Evolutionary conservation across 1,140 invertebrate species (phyloP).

Genomic region (Ceratosolen fusciceps): DNA sequence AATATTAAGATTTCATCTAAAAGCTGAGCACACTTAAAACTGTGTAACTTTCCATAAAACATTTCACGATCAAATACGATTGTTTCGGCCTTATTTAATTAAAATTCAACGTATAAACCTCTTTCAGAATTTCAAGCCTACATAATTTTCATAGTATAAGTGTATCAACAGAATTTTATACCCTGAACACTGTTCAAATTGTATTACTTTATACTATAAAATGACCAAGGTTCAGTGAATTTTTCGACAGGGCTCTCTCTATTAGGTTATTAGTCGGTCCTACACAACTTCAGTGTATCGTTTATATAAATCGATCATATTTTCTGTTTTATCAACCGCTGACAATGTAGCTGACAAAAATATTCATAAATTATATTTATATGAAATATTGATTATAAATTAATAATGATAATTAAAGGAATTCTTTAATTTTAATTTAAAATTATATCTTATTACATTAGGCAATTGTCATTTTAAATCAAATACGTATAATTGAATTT

Average conservation of each 20-base stretch:
- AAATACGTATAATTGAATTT: no score
- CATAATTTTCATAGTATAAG: background rate
- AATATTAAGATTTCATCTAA: background rate
- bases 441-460: no score
- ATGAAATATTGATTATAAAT: no score
- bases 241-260: background rate
- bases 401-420: no score
- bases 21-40: background rate
- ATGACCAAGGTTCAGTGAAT: background rate
- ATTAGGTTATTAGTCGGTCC: background rate
- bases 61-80: constrained; percentile 12
- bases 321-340: background rate
- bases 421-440: no score
- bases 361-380: background rate
- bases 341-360: background rate
- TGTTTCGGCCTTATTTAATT: constrained; percentile 6
- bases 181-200: background rate
- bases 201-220: background rate
- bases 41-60: background rate
- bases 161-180: background rate
- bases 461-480: no score
- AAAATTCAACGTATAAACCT: background rate
- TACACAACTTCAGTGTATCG: constrained; percentile 4
- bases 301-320: background rate
- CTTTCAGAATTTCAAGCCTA: background rate